Conservation (phyloP, 2,797 vertebrate genomes). For the Tolypeutes matacus region DNA sequence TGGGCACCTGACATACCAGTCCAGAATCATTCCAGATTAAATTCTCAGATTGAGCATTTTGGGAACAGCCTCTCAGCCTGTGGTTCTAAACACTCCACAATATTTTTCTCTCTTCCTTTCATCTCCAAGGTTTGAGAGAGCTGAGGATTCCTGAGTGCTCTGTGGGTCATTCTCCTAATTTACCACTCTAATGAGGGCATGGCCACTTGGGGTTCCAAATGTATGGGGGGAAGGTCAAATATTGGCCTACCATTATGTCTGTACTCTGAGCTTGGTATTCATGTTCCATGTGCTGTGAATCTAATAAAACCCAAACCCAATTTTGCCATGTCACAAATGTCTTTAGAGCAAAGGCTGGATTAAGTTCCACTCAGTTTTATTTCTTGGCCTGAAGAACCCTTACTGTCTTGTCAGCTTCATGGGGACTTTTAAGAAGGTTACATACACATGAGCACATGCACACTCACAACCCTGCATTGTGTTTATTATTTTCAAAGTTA, state of each 20-base stretch:
- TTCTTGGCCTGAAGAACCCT: not conserved
- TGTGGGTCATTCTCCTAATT: fast-evolving
- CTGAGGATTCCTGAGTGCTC: too few relatives aligned
- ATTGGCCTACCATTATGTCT: not conserved
- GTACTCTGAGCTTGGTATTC: not conserved
- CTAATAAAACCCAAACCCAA: too few relatives aligned
- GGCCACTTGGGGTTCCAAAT: fast-evolving
- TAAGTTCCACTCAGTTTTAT: fast-evolving
- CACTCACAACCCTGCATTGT: not conserved
- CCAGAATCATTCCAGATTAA: too few relatives aligned
- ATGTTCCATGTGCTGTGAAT: too few relatives aligned
- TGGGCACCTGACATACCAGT: too few relatives aligned
- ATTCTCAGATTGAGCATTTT: not conserved
- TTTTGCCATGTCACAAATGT: fast-evolving
- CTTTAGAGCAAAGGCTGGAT: not conserved
- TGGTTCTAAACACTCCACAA: fast-evolving
- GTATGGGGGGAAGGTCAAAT: too few relatives aligned
- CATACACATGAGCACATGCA: fast-evolving
- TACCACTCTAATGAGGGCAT: fast-evolving
- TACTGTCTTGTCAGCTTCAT: too few relatives aligned
- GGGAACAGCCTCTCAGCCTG: too few relatives aligned
- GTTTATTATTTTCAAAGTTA: too few relatives aligned
- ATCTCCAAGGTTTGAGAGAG: not conserved
- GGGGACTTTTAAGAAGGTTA: not conserved
- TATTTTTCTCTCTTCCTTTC: not conserved